Conservation (phyloP, 2,888 invertebrate genomes). For the Hofmannophila pseudospretella region DNA sequence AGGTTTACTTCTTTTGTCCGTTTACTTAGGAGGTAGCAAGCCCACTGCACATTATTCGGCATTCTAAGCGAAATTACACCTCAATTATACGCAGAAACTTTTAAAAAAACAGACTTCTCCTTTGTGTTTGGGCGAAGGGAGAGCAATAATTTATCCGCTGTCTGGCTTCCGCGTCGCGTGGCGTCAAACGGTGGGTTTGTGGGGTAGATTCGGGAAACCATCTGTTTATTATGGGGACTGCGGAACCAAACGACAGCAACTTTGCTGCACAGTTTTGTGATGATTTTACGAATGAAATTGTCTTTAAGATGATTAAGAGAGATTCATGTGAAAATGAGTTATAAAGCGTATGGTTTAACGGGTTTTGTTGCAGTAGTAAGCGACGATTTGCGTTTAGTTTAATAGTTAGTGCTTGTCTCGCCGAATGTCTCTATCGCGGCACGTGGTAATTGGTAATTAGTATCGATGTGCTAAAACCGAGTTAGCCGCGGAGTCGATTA, state of each 20-base stretch:
- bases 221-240: constrained; percentile 23
- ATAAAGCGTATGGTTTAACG: not conserved
- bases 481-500: constrained; percentile 52
- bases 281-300: not conserved
- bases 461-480: constrained; percentile 64
- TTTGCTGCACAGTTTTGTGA: not conserved
- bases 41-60: constrained; percentile 40
- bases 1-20: constrained; percentile 45
- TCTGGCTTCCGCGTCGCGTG: constrained; percentile 55
- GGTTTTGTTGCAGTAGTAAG: not conserved
- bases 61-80: constrained; percentile 62
- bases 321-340: no score
- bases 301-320: no score
- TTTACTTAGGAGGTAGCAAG: constrained; percentile 31
- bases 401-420: constrained; percentile 13
- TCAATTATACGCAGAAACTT: constrained; percentile 57
- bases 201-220: constrained; percentile 35
- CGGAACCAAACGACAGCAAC: not conserved
- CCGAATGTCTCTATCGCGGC: constrained; percentile 38
- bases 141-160: constrained; percentile 54
- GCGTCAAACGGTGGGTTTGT: constrained; percentile 38
- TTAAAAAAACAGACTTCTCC: constrained; percentile 41
- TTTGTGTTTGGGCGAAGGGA: constrained; percentile 51
- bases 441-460: constrained; percentile 63
- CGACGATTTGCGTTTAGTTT: not conserved